Evolutionary conservation across 2,888 invertebrate genomes (phyloP), one percentile per base, ranked within the genome.

Genomic region (Portevinia maculata): DNA sequence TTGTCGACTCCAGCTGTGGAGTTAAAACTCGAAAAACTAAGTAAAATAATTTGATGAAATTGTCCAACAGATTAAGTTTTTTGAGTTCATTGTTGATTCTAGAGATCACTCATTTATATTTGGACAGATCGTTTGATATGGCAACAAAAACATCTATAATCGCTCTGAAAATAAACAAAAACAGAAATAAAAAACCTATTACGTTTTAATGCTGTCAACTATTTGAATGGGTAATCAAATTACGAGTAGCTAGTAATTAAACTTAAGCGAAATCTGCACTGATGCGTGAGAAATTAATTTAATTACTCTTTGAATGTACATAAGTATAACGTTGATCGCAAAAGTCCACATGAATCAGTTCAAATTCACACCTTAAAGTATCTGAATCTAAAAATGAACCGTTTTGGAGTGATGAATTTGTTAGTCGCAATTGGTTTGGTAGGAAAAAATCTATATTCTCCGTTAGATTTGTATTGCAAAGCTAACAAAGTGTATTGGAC

Each of bases 341-440:
- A 9, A 28, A 28, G 11, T 32, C 17, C 4, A 3, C 5, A 15
- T 1, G 1, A 32, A 44, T 70, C 60, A 81, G 81, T 81, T 65
- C 41, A 21, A 46, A 11, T 53, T 65, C 4, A 34, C 44, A 53
- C 6, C 53, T 46, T 39, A 48, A 46, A 46, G 57, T 62, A 62
- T 65, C 65, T 21, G 17, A n/a, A 65, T 32, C 46, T 46, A 19
- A 44, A 9, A 8, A 67, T 81, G 76, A 75, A 70, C 46, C 81
- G 81, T 34, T 81, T 53, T 39, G 76, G 81, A 44, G 53, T 71
- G 7, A 32, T 81, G 24, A 81, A 81, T 70, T n/a, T 75, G 17
- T 3, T 64, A 17, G 39, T 81, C 30, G 81, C 76, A 21, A 76
- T 67, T 34, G 71, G 53, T 39, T 67, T 76, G 81, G 81, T 83